Evolutionary conservation across 2,113 vertebrate species (phyloP).

Genomic region (Irena cyanogastra): DNA sequence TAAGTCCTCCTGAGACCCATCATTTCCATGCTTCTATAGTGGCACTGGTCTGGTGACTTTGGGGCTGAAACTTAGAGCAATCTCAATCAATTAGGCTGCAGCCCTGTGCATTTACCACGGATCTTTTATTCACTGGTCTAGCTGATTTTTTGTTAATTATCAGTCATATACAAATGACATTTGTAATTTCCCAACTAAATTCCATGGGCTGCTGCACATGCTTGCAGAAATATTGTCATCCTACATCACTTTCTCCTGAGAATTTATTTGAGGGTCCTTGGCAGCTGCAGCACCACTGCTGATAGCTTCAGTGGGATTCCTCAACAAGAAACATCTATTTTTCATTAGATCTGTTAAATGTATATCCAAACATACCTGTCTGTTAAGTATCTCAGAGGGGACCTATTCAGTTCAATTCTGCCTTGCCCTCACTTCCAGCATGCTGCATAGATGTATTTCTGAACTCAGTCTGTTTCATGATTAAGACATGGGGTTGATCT

Average conservation of each 20-base stretch:
- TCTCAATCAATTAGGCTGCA: neutral
- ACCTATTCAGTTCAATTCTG: neutral
- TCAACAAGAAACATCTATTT: neutral
- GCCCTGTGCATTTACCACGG: neutral
- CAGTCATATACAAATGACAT: neutral
- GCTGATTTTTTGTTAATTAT: neutral
- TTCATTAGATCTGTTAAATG: neutral
- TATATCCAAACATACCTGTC: neutral
- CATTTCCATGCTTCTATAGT: neutral
- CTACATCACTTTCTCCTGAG: neutral
- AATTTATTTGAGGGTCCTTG: neutral
- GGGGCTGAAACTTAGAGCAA: neutral
- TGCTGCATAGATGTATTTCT: neutral
- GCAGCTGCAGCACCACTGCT: neutral
- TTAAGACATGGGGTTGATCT: neutral
- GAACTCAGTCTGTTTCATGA: neutral
- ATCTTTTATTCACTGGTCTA: neutral
- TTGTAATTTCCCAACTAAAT: neutral
- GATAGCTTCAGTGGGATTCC: neutral
- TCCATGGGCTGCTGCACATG: neutral
- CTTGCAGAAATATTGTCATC: neutral
- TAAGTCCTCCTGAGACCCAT: neutral
- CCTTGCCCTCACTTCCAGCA: neutral
- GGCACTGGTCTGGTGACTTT: neutral
- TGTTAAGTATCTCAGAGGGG: neutral